Evolutionary conservation across 2,113 vertebrate genomes (phyloP), one percentile per base, ranked within the genome.

Genomic region (Nesogale talazaci): DNA sequence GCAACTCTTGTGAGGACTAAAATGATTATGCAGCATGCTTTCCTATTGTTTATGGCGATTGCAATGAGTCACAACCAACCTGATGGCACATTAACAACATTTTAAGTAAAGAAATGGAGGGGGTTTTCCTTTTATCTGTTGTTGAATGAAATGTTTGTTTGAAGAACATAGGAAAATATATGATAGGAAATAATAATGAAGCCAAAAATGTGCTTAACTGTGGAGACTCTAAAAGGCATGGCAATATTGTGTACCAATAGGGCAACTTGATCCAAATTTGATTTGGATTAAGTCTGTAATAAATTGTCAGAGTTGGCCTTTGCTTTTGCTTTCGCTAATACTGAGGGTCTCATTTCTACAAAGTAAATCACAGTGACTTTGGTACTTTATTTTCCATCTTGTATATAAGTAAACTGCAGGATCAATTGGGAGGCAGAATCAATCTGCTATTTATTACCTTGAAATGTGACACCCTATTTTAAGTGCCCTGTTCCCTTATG

Each of bases 401-500:
- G 98, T 98, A 97, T 98, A 98, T 98, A 98, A 98, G 98, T 98
- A 99, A 99, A 98, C 98, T 98, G 98, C 97, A 97, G 97, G 98
- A 99, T 98, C 98, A 98, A 97, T 98, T 98, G 98, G 98, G 98
- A 99, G 98, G 99, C 98, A 98, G 99, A 99, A 99, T 99, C 99
- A 99, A 99, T 99, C 98, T 99, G 98, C 99, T 99, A 98, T 99
- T 99, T 99, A 99, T 99, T 99, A 99, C 99, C 98, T 98, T 78
- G 99, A 99, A 99, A 99, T 98, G 98, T 98, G 99, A 99, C 99
- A 99, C 99, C 98, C 98, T 97, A 97, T 99, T 98, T 99, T 99
- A 99, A 99, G 99, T 98, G 98, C 98, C 98, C 97, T 98, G 95
- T 98, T 99, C 98, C 98, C 98, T 96, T 98, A 98, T 98, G 98